Base-by-base conservation (phyloP, 2,113 vertebrate genomes). In the Syngnathus floridae region DNA sequence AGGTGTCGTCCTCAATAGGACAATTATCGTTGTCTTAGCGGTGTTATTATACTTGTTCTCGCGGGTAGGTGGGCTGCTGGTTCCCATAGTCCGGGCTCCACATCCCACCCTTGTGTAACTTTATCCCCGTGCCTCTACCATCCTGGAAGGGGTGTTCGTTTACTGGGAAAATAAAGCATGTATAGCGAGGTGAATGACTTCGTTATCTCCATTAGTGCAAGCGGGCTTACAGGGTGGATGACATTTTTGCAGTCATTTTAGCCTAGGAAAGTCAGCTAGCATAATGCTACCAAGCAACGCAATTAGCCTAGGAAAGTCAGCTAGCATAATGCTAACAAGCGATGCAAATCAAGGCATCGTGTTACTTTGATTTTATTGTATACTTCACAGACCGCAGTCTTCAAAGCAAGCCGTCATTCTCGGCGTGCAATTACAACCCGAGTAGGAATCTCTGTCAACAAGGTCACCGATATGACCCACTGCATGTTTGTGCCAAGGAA, bases 91-190 rank as follows among this genome's bases (percentile, higher is more conserved):
- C 82, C 74, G 55, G 21, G 35, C 61, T 69, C 72, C 37, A 77
- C 65, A 85, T 82, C 82, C 75, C 73, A 78, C 77, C 67, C 80
- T 72, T 79, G 73, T 69, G 87, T 84, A 88, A 86, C 78, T 64
- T 77, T 80, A 87, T 79, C 79, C 79, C 78, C 83, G 75, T 82
- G 68, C 66, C 73, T 76, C 67, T 65, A 78, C 67, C 70, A 67
- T 67, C 62, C 66, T 16, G 71, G 46, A 66, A 3, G 55, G 69
- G 66, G 49, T 86, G 69, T 86, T 75, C 65, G 60, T 85, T 88
- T 87, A 84, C 81, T 86, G 81, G 82, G 84, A 85, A 85, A 84
- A 72, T 77, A 68, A 66, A 45, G 43, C 71, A 70, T 79, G 65
- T 26, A 52, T 21, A 52, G 26, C 60, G 59, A 55, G 56, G 35